A percentile compares a stretch with the other conserved stretches of the same genome.
phyloP scores from a whole-genome alignment of 2,113 vertebrate species.

The Tursiops truncatus region DNA sequence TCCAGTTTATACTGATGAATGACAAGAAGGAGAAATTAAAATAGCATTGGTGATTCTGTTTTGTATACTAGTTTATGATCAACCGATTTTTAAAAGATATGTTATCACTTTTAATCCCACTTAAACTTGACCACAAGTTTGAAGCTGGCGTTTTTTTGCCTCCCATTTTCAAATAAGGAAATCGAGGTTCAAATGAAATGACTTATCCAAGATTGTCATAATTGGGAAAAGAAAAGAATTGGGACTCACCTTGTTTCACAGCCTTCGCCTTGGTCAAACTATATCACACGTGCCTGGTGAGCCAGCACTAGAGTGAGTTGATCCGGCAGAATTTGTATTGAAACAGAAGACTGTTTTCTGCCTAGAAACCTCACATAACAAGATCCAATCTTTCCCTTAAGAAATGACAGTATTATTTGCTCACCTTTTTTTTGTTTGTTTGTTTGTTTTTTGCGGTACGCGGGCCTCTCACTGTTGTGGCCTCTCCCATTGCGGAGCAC shows the following conservation, averaged over 20 bases:
- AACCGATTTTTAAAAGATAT: neutral
- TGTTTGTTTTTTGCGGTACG: too few species aligned
- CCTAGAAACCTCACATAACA: neutral
- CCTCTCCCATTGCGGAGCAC: too few species aligned
- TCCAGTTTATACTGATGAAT: neutral
- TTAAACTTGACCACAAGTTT: neutral
- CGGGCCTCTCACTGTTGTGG: too few species aligned
- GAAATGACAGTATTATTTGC: neutral
- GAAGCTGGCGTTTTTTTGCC: neutral
- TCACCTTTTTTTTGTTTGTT: neutral
- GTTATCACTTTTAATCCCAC: neutral
- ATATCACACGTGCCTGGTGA: neutral
- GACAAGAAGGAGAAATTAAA: neutral
- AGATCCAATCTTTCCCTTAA: neutral
- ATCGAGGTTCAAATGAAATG: neutral
- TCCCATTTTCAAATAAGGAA: constrained; percentile 21
- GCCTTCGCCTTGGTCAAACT: neutral
- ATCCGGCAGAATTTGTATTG: neutral
- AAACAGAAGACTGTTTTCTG: neutral
- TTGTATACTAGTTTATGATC: neutral
- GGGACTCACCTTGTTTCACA: neutral
- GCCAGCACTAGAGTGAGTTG: neutral
- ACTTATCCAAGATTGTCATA: neutral
- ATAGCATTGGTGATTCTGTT: neutral
- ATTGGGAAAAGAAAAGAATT: neutral